A percentile compares a stretch with the other conserved stretches of the same genome.
phyloP scores from a whole-genome alignment of 2,797 vertebrate species.

The Acanthornis magna region DNA sequence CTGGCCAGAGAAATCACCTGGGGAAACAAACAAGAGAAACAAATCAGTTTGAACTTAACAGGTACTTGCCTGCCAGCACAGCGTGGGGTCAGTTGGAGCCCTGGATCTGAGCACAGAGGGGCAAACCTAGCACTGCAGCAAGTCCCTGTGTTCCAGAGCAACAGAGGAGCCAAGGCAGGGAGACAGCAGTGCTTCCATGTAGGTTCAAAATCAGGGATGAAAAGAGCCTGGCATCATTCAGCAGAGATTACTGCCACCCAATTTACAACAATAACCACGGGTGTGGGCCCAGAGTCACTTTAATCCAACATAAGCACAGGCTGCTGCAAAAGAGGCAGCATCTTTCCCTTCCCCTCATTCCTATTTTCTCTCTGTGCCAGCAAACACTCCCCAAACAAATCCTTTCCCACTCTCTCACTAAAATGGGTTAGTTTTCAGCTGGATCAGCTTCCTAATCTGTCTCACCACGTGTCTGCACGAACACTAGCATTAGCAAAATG shows the following conservation, averaged over 20 bases:
- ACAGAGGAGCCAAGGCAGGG: background rate
- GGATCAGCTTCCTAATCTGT: constrained; percentile 55
- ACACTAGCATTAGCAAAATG: constrained; percentile 43
- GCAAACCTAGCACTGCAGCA: background rate
- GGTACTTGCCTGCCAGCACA: background rate
- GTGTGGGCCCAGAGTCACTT: background rate
- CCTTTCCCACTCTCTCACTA: constrained; percentile 13
- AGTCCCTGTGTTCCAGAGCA: background rate
- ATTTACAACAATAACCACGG: background rate
- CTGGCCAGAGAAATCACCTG: constrained; percentile 92
- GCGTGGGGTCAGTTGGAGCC: background rate
- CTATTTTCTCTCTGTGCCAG: background rate
- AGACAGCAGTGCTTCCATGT: background rate
- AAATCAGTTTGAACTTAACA: background rate
- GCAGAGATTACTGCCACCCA: background rate
- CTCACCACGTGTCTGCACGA: constrained; percentile 27
- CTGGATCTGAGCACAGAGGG: background rate
- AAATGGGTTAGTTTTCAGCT: constrained; percentile 50
- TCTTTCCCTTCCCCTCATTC: background rate
- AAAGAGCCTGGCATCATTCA: background rate
- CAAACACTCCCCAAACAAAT: constrained; percentile 6
- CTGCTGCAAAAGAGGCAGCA: background rate
- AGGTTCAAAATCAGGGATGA: background rate
- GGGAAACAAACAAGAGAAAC: constrained; percentile 24
- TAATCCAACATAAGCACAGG: background rate